Base-by-base conservation (phyloP, 2,888 invertebrate species). In the Lasioglossum vierecki region DNA sequence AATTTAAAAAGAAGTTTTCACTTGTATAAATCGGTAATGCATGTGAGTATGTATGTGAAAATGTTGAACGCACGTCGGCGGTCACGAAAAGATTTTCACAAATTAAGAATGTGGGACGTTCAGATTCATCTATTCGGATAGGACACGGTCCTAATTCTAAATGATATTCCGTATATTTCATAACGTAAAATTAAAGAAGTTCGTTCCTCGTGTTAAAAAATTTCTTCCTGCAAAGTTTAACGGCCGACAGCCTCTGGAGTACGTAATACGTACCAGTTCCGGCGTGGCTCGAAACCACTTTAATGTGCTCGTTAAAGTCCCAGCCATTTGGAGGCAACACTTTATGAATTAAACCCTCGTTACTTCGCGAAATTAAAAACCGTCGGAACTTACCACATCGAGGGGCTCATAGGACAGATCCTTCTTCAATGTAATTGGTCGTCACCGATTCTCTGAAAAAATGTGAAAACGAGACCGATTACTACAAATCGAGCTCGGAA, bases 341-440 rank as follows among this genome's bases (percentile, higher is more conserved):
- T 87, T 89, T 87, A 87, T 85, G 88, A 92, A 90, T 91, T 91
- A 91, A 88, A 88, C 82, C 87, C 88, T 90, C 89, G 90, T 92
- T 93, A 91, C 88, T 91, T 91, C 86, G 85, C 83, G 87, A 92
- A 92, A 92, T 93, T 93, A 92, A 92, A 90, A 93, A 90, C 88
- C 88, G 86, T 89, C 82, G 83, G 79, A 88, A 89, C 90, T 90
- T 84, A 90, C 91, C 81, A 76, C 78, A 78, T 76, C 72, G 68
- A 30, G 68, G 68, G 57, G 74, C 75, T 71, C 75, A 73, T 81
- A 75, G 71, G 78, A 13, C 76, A 35, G 72, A 75, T 79, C 78
- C 86, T 81, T 63, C 79, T 76, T 79, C 80, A 60, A 39, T 68
- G 79, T 76, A 77, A 68, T 68, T 74, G 76, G 83, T 84, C 82